Base-by-base conservation (phyloP, 2,888 invertebrate species). In the Andrena fulva region DNA sequence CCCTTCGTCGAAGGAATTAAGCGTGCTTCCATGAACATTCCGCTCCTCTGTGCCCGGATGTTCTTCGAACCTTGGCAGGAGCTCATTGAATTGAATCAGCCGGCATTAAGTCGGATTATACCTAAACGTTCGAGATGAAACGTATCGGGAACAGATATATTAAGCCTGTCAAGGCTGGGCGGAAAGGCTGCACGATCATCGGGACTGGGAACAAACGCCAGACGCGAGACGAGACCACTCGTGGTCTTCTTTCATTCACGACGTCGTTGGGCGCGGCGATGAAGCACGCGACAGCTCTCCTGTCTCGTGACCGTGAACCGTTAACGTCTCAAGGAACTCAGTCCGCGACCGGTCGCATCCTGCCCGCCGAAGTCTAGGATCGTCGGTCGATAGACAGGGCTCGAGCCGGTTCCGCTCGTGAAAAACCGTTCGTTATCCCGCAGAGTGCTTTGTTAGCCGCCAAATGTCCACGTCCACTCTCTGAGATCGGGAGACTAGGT, bases 271-370 rank as follows among this genome's bases (percentile, higher is more conserved):
- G 74, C 70, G 80, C 82, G 86, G 77, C 79, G 76, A 78, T 63
- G 74, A 75, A 82, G 77, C 85, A 85, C 72, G 78, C 72, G 88
- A 89, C 82, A 77, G 79, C 76, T 80, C 76, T 77, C 73, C 72
- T 71, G 68, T 86, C 78, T 84, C 82, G 80, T 85, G 89, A 84
- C 83, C 76, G 78, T 78, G 80, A 84, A 86, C 83, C 86, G 86
- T 89, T 89, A 89, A 85, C 77, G 70, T 85, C 70, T 29, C 67
- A 29, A 20, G 79, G 87, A 84, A 87, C 86, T 88, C 87, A 78
- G 87, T 88, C 54, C 69, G 54, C 33, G 56, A 12, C 27, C 31
- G 20, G n/a, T 10, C 67, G 48, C 64, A 74, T 83, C 83, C 78
- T 85, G 82, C 80, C 70, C 48, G 54, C 59, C 67, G 12, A 48